These are phyloP conservation scores for Hyperoplus immaculatus DNA, from an alignment of 2,797 vertebrate species.

Conservation along the genomic window DNA sequence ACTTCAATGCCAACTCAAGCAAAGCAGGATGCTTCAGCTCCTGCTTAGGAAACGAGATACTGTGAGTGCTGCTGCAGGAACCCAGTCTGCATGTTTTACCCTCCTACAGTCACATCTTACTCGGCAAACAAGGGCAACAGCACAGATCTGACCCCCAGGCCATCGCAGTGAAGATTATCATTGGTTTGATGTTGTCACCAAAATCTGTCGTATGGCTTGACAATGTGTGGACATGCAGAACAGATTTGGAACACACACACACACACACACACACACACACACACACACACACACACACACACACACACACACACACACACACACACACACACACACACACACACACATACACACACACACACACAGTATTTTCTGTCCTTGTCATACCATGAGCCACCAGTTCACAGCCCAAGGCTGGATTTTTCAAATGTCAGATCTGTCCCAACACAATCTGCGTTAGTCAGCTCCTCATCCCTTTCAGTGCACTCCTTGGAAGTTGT, in stretches of 20 bases:
- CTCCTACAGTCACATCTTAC: not conserved
- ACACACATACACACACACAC: too few relatives aligned
- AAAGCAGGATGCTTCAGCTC: constrained; percentile 45
- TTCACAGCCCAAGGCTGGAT: constrained; percentile 38
- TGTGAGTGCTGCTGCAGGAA: constrained; percentile 28
- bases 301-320: too few relatives aligned
- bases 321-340: too few relatives aligned
- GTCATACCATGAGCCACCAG: constrained; percentile 26
- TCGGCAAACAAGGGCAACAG: constrained; percentile 14
- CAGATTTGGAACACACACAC: constrained; percentile 29
- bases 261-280: constrained; percentile 1
- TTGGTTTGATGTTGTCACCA: constrained; percentile 40
- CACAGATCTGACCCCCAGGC: constrained; percentile 32
- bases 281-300: too few relatives aligned
- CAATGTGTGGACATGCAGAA: constrained; percentile 35
- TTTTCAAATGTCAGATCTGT: constrained; percentile 47
- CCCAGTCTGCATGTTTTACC: constrained; percentile 14
- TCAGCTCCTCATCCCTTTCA: constrained; percentile 22
- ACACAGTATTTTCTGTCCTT: constrained; percentile 9
- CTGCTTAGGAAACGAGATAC: constrained; percentile 31
- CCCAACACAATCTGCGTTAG: constrained; percentile 28
- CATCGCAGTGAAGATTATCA: constrained; percentile 15
- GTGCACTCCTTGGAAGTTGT: not conserved
- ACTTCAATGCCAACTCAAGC: constrained; percentile 53
- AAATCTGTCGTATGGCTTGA: constrained; percentile 35